phyloP scores from a whole-genome alignment of 1,140 invertebrate species.

The Paralvinella palmiformis region DNA sequence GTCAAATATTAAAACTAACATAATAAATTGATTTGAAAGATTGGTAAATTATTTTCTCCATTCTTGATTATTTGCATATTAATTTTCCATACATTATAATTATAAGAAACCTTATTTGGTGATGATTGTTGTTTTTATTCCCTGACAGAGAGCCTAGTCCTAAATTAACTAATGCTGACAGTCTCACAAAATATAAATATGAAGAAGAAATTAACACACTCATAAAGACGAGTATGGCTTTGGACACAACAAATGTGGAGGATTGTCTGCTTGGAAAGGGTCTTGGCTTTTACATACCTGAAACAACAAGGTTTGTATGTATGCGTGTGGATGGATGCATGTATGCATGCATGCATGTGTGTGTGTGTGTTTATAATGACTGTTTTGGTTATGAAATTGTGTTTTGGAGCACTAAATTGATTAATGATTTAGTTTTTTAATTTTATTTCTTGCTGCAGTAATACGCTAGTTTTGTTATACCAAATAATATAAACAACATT shows the following conservation, averaged over 20 bases:
- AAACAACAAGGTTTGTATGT: neutral
- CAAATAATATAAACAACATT: conserved; percentile 5
- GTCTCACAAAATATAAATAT: neutral
- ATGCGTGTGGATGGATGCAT: too few relatives aligned
- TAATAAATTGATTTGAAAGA: too few relatives aligned
- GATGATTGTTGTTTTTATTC: too few relatives aligned
- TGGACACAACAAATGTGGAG: conserved; percentile 14
- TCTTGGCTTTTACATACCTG: conserved; percentile 12
- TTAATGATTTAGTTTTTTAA: neutral
- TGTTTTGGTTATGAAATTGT: neutral
- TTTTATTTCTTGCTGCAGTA: neutral
- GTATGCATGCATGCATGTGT: too few relatives aligned
- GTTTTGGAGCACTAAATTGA: neutral
- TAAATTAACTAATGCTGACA: neutral
- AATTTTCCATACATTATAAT: too few relatives aligned
- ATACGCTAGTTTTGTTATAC: conserved; percentile 8
- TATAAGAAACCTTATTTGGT: too few relatives aligned
- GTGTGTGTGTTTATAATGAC: neutral
- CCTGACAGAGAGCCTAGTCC: neutral
- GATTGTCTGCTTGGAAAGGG: conserved; percentile 13
- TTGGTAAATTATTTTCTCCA: too few relatives aligned
- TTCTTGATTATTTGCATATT: too few relatives aligned
- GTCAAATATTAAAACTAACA: too few relatives aligned
- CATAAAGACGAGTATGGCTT: neutral
- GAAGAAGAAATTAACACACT: neutral